Conservation (phyloP, 1,140 invertebrate species). For the Aphelenchoides besseyi region DNA sequence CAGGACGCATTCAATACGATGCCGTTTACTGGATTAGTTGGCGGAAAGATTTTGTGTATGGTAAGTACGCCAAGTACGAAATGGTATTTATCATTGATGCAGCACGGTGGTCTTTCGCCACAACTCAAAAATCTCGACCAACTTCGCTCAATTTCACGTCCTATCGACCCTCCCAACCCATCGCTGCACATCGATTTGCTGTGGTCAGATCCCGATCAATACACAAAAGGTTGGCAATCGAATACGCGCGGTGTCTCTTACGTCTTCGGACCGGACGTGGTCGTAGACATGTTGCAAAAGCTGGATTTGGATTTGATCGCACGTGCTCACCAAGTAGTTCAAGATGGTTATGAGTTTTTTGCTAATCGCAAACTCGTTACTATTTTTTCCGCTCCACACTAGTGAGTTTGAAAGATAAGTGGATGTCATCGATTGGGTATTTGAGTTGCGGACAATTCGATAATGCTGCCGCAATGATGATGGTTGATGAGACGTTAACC, state of each 20-base stretch:
- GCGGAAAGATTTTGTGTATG: slow-evolving; percentile 74
- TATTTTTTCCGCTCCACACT: too few species aligned
- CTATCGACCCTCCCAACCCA: slow-evolving; percentile 68
- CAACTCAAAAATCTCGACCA: slow-evolving; percentile 68
- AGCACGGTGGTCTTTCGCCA: slow-evolving; percentile 71
- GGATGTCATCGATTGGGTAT: slow-evolving; percentile 96
- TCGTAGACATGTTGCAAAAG: slow-evolving; percentile 34
- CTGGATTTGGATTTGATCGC: slow-evolving; percentile 48
- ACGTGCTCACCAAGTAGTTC: slow-evolving; percentile 65
- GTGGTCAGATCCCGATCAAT: slow-evolving; percentile 73
- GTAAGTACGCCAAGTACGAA: not conserved
- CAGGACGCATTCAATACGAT: slow-evolving; percentile 57
- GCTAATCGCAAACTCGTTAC: too few species aligned
- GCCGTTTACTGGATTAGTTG: slow-evolving; percentile 74
- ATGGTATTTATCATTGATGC: not conserved
- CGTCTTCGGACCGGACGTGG: slow-evolving; percentile 62
- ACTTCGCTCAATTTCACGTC: slow-evolving; percentile 67
- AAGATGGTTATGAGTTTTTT: slow-evolving; percentile 68
- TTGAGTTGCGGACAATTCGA: slow-evolving; percentile 85
- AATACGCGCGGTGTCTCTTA: slow-evolving; percentile 66
- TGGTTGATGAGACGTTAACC: slow-evolving; percentile 95
- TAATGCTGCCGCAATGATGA: slow-evolving; percentile 98
- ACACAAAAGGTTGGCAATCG: slow-evolving; percentile 66
- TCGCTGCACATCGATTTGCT: slow-evolving; percentile 69
- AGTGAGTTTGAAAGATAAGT: slow-evolving; percentile 74